phyloP scores from a whole-genome alignment of 2,797 vertebrate species.

The Chiloscyllium punctatum region DNA sequence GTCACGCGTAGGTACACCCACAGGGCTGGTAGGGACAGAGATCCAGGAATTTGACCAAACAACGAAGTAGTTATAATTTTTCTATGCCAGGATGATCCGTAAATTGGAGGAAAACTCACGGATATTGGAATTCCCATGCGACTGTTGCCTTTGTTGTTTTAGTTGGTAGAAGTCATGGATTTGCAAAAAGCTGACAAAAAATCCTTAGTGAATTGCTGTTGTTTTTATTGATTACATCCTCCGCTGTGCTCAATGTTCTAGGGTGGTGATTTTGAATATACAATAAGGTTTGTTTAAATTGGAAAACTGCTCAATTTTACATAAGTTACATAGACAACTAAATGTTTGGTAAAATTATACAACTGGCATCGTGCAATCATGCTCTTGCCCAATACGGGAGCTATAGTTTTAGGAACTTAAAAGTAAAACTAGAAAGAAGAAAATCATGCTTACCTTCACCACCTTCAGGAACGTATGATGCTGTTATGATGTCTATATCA shows the following conservation, averaged over 20 bases:
- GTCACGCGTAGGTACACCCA: background rate
- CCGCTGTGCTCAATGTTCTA: background rate
- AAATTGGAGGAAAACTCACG: background rate
- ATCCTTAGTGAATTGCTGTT: background rate
- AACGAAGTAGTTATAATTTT: background rate
- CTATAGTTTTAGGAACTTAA: background rate
- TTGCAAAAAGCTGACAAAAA: background rate
- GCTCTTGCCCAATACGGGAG: background rate
- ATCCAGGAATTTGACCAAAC: background rate
- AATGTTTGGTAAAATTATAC: background rate
- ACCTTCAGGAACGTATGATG: conserved; percentile 83
- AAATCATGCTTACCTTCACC: conserved; percentile 75
- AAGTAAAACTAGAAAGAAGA: background rate
- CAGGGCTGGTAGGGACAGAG: background rate
- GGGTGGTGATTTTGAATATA: background rate
- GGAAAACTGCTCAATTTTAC: background rate
- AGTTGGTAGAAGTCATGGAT: background rate
- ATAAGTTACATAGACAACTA: background rate
- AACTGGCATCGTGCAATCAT: background rate
- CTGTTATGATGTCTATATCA: conserved; percentile 98
- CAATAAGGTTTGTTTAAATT: background rate
- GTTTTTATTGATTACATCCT: too few species aligned
- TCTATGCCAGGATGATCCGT: background rate
- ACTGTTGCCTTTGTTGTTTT: background rate
- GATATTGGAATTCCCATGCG: background rate